Evolutionary conservation across 2,797 vertebrate species (phyloP).

Genomic region (Todus mexicanus): DNA sequence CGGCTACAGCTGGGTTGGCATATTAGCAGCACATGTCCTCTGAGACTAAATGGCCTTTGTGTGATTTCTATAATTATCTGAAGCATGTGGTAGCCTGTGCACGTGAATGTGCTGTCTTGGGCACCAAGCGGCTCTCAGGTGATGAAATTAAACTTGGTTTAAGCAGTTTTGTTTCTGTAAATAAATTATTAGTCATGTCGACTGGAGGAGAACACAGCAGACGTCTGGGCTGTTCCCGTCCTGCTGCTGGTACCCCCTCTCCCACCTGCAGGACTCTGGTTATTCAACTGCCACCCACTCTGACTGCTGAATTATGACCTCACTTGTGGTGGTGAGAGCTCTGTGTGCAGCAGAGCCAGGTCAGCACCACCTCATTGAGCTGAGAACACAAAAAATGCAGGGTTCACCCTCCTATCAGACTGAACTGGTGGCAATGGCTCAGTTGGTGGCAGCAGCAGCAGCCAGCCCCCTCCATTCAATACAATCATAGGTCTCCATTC

Average conservation of each 20-base stretch:
- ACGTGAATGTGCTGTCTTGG: neutral
- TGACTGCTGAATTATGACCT: neutral
- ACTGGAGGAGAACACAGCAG: neutral
- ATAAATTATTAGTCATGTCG: neutral
- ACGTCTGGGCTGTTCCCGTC: neutral
- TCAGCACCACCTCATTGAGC: neutral
- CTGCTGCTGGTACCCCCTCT: neutral
- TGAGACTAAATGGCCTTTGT: neutral
- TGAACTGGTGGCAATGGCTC: neutral
- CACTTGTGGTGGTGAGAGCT: neutral
- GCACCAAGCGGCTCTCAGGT: neutral
- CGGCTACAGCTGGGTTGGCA: neutral
- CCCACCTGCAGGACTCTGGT: neutral
- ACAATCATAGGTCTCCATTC: neutral
- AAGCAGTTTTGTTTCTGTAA: neutral
- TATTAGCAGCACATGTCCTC: neutral
- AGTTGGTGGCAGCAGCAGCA: neutral
- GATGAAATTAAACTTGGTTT: neutral
- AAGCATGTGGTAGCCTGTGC: neutral
- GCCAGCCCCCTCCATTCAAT: neutral
- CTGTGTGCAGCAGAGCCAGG: neutral
- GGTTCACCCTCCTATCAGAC: neutral
- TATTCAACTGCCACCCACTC: neutral
- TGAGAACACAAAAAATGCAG: rapidly evolving
- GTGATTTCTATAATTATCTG: neutral